phyloP scores from a whole-genome alignment of 1,140 invertebrate genomes.

The Atta colombica region DNA sequence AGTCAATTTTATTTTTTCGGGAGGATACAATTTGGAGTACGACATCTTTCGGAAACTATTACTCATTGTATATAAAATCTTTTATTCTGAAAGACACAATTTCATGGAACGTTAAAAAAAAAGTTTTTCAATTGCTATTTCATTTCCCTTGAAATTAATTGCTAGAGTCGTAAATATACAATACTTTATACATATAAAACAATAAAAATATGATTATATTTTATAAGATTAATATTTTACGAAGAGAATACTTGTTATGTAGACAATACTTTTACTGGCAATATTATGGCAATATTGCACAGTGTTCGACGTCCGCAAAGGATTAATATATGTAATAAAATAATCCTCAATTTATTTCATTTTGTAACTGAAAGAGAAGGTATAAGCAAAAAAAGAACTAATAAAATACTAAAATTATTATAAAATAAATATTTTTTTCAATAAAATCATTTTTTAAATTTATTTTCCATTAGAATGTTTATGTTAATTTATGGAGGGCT shows the following conservation, averaged over 20 bases:
- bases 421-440: no score
- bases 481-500: no score
- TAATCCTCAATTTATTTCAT: no score
- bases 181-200: not conserved
- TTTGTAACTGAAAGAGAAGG: no score
- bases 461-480: no score
- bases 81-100: not conserved
- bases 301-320: no score
- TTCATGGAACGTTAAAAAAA: not conserved
- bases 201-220: not conserved
- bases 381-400: no score
- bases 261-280: not conserved
- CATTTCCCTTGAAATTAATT: not conserved
- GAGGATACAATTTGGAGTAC: not conserved
- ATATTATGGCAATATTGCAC: no score
- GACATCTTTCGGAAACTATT: not conserved
- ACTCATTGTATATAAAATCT: not conserved
- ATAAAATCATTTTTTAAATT: no score
- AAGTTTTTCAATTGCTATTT: not conserved
- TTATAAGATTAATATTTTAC: not conserved
- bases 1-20: not conserved
- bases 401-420: no score
- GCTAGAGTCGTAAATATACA: not conserved
- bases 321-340: no score
- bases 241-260: not conserved